phyloP scores from a whole-genome alignment of 2,797 vertebrate genomes.

The Pangasius larnaudii region DNA sequence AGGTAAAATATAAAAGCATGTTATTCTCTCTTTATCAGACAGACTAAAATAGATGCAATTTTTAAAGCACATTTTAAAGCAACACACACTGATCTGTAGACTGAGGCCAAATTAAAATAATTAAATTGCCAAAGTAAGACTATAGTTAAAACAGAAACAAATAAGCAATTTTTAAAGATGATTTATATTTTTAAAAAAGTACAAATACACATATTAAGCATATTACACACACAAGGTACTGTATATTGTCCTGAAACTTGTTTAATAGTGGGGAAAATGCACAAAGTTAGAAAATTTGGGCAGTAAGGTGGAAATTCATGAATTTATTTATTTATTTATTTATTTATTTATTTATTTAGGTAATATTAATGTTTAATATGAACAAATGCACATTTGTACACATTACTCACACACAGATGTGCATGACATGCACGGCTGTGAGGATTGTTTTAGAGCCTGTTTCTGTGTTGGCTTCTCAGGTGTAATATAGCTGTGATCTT shows the following conservation, averaged over 20 bases:
- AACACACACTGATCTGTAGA: background rate
- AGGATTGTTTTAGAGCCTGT: background rate
- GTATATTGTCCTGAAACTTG: no score
- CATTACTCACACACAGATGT: background rate
- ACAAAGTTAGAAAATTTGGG: background rate
- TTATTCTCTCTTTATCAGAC: background rate
- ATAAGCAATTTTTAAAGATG: background rate
- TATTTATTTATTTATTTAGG: background rate
- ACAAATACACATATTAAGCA: no score
- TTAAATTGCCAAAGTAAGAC: background rate
- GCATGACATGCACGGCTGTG: background rate
- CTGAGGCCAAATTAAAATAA: background rate
- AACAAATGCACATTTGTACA: background rate
- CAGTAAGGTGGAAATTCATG: background rate
- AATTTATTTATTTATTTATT: background rate
- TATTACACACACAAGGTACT: background rate
- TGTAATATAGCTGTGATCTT: constrained; percentile 99
- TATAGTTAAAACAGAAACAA: background rate
- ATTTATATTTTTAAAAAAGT: background rate
- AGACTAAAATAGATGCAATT: background rate
- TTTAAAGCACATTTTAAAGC: background rate
- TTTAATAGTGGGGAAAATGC: background rate
- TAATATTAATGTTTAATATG: background rate
- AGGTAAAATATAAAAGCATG: background rate
- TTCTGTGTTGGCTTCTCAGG: constrained; percentile 68